phyloP scores from a whole-genome alignment of 2,113 vertebrate species.

The Mandrillus leucophaeus region DNA sequence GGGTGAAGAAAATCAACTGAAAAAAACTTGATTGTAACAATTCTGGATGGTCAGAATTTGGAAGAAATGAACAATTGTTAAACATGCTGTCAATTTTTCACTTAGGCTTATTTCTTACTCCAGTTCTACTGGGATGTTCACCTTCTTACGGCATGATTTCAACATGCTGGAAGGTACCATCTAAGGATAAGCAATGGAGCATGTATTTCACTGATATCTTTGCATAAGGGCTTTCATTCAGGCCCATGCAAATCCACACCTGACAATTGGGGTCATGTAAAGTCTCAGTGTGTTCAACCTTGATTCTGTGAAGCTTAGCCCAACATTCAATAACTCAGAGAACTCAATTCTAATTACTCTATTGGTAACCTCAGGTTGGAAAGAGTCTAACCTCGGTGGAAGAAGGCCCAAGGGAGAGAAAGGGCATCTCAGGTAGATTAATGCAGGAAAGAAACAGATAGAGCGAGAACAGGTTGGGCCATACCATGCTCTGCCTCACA shows the following conservation, averaged over 20 bases:
- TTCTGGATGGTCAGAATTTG: not conserved
- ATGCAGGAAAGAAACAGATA: not conserved
- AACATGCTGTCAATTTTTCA: not conserved
- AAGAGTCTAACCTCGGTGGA: not conserved
- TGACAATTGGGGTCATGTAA: not conserved
- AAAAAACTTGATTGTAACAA: not conserved
- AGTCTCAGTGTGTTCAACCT: not conserved
- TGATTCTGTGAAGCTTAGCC: not conserved
- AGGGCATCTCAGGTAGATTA: not conserved
- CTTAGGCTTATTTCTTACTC: not conserved
- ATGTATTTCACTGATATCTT: not conserved
- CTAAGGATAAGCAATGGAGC: not conserved
- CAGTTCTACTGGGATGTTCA: not conserved
- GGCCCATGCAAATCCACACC: not conserved
- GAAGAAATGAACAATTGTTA: not conserved
- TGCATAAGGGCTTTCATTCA: not conserved
- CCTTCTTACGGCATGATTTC: not conserved
- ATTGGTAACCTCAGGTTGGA: not conserved
- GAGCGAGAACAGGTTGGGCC: not conserved
- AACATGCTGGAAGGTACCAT: not conserved
- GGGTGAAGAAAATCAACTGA: not conserved
- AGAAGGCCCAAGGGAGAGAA: not conserved
- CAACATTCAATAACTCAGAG: not conserved
- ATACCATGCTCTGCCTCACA: not conserved
- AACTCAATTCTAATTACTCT: constrained; percentile 3